Percentiles rank a stretch among this genome's conserved stretches.
phyloP scores from a whole-genome alignment of 2,113 vertebrate genomes.

The Phalacrocorax brasilianus region DNA sequence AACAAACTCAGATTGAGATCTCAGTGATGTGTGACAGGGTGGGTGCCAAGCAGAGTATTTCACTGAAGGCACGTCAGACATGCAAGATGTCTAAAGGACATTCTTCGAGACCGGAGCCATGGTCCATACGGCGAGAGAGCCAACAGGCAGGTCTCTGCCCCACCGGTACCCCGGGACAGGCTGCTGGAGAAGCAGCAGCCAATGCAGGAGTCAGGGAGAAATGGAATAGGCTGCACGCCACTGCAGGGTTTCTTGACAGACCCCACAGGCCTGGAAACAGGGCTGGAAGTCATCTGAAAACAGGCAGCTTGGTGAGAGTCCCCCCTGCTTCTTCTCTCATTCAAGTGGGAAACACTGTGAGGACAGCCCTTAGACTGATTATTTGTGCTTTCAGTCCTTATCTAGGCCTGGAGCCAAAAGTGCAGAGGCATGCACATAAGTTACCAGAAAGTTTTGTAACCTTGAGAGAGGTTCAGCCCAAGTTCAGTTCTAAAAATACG shows the following conservation, averaged over 20 bases:
- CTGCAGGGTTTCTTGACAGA: not conserved
- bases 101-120: fast-evolving
- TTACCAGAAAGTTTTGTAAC: constrained; percentile 24
- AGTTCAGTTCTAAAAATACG: constrained; percentile 61
- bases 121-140: fast-evolving
- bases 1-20: not conserved
- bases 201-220: not conserved
- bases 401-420: constrained; percentile 39
- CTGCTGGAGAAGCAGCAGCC: not conserved
- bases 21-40: not conserved
- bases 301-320: not conserved
- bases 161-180: not conserved
- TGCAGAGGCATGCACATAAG: not conserved
- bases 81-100: not conserved
- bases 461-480: constrained; percentile 45
- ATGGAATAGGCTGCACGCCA: not conserved
- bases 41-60: not conserved
- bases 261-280: not conserved
- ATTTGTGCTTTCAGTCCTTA: constrained; percentile 22
- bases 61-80: not conserved
- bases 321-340: not conserved
- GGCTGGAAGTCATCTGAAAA: not conserved
- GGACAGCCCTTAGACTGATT: not conserved
- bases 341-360: not conserved
- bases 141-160: not conserved